phyloP scores from a whole-genome alignment of 2,888 invertebrate genomes.

The Neuroscelio doddi region DNA sequence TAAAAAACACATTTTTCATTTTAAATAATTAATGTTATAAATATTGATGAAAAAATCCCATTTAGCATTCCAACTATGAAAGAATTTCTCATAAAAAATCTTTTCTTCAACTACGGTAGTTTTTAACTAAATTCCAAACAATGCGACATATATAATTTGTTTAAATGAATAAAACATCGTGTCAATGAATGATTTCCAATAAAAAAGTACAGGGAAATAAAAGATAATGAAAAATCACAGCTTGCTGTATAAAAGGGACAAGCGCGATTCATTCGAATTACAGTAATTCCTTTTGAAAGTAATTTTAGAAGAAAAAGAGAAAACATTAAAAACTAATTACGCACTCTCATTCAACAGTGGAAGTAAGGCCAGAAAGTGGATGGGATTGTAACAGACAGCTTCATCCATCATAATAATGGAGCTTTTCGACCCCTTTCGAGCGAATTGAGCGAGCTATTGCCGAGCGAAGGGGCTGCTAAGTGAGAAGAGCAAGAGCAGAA shows the following conservation, averaged over 20 bases:
- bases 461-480: not conserved
- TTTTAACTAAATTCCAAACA: not conserved
- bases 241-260: slow-evolving; percentile 1
- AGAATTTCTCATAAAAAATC: not conserved
- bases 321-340: slow-evolving; percentile 14
- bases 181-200: not conserved
- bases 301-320: slow-evolving; percentile 9
- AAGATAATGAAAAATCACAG: slow-evolving; percentile 9
- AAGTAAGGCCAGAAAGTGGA: slow-evolving; percentile 5
- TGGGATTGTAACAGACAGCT: slow-evolving; percentile 12
- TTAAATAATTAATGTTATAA: too few species aligned
- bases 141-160: not conserved
- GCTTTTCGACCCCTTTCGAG: slow-evolving; percentile 14
- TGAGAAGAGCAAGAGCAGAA: not conserved
- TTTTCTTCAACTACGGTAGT: not conserved
- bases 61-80: too few species aligned
- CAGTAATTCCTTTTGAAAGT: slow-evolving; percentile 10
- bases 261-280: slow-evolving; percentile 1
- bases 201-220: not conserved
- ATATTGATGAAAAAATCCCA: too few species aligned
- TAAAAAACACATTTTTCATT: not conserved
- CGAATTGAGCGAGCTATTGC: slow-evolving; percentile 1
- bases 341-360: slow-evolving; percentile 8
- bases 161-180: slow-evolving; percentile 4
- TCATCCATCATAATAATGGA: slow-evolving; percentile 11